phyloP scores from a whole-genome alignment of 2,888 invertebrate species.

The Erebia aethiops region DNA sequence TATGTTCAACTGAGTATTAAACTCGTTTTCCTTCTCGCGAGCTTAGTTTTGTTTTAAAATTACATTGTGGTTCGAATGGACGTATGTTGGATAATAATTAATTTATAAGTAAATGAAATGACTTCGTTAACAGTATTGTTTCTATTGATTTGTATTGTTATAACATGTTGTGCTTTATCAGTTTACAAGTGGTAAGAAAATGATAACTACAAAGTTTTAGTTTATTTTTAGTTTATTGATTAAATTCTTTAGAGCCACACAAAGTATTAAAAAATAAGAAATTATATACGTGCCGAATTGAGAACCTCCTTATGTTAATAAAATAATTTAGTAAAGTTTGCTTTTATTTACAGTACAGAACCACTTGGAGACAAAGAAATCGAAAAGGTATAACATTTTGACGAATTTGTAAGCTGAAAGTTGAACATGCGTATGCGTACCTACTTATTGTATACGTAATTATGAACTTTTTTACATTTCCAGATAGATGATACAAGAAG shows the following conservation, averaged over 20 bases:
- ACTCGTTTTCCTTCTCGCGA: not conserved
- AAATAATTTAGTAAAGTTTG: too few relatives aligned
- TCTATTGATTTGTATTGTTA: not conserved
- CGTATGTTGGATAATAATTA: not conserved
- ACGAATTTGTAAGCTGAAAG: not conserved
- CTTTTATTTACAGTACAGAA: not conserved
- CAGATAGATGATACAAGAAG: not conserved
- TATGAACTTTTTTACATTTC: not conserved
- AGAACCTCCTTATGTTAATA: too few relatives aligned
- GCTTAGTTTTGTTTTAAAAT: not conserved
- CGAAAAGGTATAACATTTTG: not conserved
- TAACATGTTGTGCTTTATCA: not conserved
- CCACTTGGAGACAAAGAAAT: not conserved
- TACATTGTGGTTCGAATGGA: not conserved
- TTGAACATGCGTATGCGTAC: not conserved
- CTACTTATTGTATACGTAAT: not conserved
- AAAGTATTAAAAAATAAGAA: too few relatives aligned
- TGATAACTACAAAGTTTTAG: too few relatives aligned
- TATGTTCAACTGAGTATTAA: constrained; percentile 4
- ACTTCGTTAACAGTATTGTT: not conserved
- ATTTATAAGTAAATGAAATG: not conserved
- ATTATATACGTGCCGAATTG: too few relatives aligned
- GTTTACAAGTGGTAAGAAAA: not conserved
- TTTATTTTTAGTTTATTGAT: too few relatives aligned
- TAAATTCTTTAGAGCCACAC: too few relatives aligned